These are phyloP conservation scores for Hesperia comma DNA, from an alignment of 2,888 invertebrate species.

Conservation along the genomic window DNA sequence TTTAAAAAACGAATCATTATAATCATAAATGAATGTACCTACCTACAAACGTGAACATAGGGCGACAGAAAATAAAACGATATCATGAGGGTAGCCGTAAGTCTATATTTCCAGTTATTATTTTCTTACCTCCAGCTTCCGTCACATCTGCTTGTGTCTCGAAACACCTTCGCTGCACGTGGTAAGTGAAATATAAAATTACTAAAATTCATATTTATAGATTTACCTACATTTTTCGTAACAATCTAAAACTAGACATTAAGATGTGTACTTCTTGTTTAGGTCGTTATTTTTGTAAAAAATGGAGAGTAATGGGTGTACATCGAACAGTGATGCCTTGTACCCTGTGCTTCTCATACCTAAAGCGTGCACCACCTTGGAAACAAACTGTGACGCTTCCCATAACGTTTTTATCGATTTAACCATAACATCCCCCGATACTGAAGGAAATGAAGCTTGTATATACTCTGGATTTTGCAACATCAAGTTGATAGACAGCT, in stretches of 20 bases:
- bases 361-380: slow-evolving; percentile 63
- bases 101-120: slow-evolving; percentile 6
- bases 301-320: slow-evolving; percentile 47
- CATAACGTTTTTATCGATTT: slow-evolving; percentile 68
- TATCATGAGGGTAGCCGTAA: slow-evolving; percentile 38
- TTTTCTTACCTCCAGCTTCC: slow-evolving; percentile 52
- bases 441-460: slow-evolving; percentile 60
- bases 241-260: slow-evolving; percentile 43
- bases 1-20: too few relatives aligned
- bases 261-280: slow-evolving; percentile 37
- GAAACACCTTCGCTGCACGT: slow-evolving; percentile 57
- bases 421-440: slow-evolving; percentile 63
- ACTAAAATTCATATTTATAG: slow-evolving; percentile 44
- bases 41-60: too few relatives aligned
- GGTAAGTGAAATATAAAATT: slow-evolving; percentile 62
- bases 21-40: too few relatives aligned
- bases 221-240: slow-evolving; percentile 59
- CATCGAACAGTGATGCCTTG: slow-evolving; percentile 26
- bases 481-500: slow-evolving; percentile 63
- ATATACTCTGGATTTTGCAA: slow-evolving; percentile 71
- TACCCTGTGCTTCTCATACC: slow-evolving; percentile 69
- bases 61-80: neutral
- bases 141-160: slow-evolving; percentile 47
- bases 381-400: slow-evolving; percentile 58
- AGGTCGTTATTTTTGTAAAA: slow-evolving; percentile 52